These are phyloP conservation scores for Cettia cetti DNA, from an alignment of 2,113 vertebrate genomes.

Conservation along the genomic window DNA sequence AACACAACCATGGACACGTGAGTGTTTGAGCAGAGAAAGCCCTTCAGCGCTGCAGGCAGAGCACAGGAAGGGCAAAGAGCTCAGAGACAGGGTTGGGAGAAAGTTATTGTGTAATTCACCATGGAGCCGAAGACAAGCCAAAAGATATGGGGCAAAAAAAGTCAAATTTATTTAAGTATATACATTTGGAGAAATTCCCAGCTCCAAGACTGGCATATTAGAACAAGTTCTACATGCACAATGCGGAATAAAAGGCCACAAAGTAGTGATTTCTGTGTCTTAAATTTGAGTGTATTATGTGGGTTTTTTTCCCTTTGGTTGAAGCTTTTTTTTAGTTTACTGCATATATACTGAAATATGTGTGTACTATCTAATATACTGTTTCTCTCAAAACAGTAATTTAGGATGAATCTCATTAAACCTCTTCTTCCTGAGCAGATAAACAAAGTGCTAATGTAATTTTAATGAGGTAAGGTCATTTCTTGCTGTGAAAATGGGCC, in stretches of 20 bases:
- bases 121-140: neutral
- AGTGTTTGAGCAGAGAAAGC: neutral
- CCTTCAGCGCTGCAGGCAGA: neutral
- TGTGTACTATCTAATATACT: neutral
- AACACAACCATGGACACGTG: fast-evolving
- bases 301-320: neutral
- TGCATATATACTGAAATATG: neutral
- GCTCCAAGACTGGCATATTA: neutral
- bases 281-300: neutral
- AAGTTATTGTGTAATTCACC: neutral
- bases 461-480: conserved; percentile 54
- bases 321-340: neutral
- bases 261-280: neutral
- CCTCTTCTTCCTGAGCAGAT: neutral
- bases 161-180: neutral
- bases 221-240: neutral
- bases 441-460: conserved; percentile 35
- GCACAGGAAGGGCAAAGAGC: neutral
- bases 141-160: neutral
- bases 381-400: conserved; percentile 32
- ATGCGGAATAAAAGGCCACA: neutral
- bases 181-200: neutral
- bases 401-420: conserved; percentile 43
- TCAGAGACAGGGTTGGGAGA: neutral
- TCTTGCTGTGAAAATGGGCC: conserved; percentile 43